Conservation (phyloP, 2,888 invertebrate species). For the Aplocera efformata region DNA sequence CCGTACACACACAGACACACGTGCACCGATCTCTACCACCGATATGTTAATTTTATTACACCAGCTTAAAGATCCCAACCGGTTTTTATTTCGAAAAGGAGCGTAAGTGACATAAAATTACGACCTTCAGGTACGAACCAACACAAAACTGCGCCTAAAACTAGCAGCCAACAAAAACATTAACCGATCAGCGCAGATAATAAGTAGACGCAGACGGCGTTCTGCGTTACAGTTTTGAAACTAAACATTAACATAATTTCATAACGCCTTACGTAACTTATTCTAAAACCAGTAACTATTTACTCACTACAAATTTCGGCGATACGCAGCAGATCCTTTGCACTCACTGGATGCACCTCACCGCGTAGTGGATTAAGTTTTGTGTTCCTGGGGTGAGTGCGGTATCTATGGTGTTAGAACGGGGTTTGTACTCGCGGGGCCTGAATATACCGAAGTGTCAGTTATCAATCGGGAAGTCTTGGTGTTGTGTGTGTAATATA, state of each 20-base stretch:
- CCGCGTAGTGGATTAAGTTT: slow-evolving; percentile 38
- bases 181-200: slow-evolving; percentile 29
- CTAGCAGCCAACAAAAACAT: slow-evolving; percentile 41
- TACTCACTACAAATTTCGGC: slow-evolving; percentile 60
- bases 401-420: slow-evolving; percentile 38
- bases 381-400: slow-evolving; percentile 34
- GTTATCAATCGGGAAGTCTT: slow-evolving; percentile 45
- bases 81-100: slow-evolving; percentile 73
- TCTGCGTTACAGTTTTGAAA: slow-evolving; percentile 36
- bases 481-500: slow-evolving; percentile 27
- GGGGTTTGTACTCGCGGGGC: slow-evolving; percentile 28
- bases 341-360: slow-evolving; percentile 51
- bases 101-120: slow-evolving; percentile 68
- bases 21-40: slow-evolving; percentile 58
- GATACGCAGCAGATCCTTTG: slow-evolving; percentile 43
- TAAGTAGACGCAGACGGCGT: slow-evolving; percentile 17
- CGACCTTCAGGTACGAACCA: slow-evolving; percentile 53
- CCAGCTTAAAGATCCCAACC: slow-evolving; percentile 69
- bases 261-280: slow-evolving; percentile 33
- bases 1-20: slow-evolving; percentile 35
- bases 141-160: slow-evolving; percentile 39
- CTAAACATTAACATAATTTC: slow-evolving; percentile 42
- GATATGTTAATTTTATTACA: slow-evolving; percentile 78
- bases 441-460: slow-evolving; percentile 47
- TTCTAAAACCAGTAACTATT: slow-evolving; percentile 36